phyloP scores from a whole-genome alignment of 2,888 invertebrate species.

The Rambutsinella grinnellia region DNA sequence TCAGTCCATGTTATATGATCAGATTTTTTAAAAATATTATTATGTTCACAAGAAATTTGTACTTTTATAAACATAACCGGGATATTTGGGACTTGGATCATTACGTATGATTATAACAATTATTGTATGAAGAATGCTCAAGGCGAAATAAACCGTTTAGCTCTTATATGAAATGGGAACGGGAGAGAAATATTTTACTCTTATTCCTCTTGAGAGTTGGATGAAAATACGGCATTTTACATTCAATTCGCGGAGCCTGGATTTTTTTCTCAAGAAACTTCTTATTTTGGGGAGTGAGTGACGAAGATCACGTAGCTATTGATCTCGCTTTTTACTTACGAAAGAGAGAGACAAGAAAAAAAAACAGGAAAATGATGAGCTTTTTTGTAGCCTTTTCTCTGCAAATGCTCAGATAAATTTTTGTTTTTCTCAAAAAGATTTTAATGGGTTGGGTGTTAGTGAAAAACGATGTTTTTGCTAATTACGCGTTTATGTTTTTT shows the following conservation, averaged over 20 bases:
- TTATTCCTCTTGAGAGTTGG: background rate
- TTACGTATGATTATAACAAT: constrained; percentile 24
- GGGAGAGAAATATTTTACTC: background rate
- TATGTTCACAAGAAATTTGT: too few relatives aligned
- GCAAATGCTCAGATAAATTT: too few relatives aligned
- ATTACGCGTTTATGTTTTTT: constrained; percentile 49
- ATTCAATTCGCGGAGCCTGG: background rate
- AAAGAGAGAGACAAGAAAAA: background rate
- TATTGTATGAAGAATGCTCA: background rate
- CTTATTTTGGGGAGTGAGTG: constrained; percentile 13
- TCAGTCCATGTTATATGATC: too few relatives aligned
- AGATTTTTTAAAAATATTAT: too few relatives aligned
- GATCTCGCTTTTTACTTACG: constrained; percentile 17
- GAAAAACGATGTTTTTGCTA: constrained; percentile 32
- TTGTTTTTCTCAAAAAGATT: too few relatives aligned
- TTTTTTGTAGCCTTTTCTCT: background rate
- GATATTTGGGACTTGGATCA: constrained; percentile 12
- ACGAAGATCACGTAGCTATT: constrained; percentile 41
- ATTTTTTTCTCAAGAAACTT: background rate
- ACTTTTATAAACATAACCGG: too few relatives aligned
- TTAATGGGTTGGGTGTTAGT: background rate
- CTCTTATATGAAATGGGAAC: background rate
- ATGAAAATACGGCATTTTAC: background rate
- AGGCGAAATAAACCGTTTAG: constrained; percentile 10
- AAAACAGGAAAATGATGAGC: constrained; percentile 23